Conservation (phyloP, 1,140 invertebrate genomes). For the Prorops nasuta region DNA sequence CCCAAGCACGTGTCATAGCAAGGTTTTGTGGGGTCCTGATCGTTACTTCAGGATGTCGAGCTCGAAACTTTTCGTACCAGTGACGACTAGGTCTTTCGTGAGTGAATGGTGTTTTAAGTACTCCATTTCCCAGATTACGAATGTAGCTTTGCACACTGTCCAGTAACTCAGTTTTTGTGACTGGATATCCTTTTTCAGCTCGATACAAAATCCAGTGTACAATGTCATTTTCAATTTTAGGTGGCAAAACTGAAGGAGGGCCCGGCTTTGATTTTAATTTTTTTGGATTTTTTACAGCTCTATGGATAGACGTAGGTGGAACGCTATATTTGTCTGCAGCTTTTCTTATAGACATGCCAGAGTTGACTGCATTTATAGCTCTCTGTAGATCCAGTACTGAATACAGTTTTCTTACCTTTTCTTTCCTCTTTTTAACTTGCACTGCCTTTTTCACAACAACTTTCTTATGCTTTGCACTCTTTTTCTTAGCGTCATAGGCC, state of each 20-base stretch:
- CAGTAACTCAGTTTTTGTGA: constrained; percentile 21
- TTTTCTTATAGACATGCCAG: neutral
- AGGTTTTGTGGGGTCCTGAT: constrained; percentile 15
- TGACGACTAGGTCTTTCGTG: constrained; percentile 17
- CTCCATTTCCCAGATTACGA: constrained; percentile 7
- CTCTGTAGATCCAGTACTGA: neutral
- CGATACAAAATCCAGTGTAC: constrained; percentile 14
- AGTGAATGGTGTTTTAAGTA: constrained; percentile 13
- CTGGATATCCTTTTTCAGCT: constrained; percentile 13
- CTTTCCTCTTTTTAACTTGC: too few relatives aligned
- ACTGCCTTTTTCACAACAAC: too few relatives aligned
- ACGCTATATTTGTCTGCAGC: neutral
- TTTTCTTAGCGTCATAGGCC: too few relatives aligned
- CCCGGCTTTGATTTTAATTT: neutral
- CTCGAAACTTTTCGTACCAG: constrained; percentile 14
- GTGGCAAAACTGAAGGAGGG: neutral
- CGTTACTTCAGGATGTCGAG: constrained; percentile 13
- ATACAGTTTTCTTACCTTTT: too few relatives aligned
- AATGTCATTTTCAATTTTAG: constrained; percentile 11
- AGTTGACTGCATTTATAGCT: neutral
- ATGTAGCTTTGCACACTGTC: constrained; percentile 13
- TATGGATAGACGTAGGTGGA: too few relatives aligned
- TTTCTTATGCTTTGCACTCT: too few relatives aligned
- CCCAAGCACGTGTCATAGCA: constrained; percentile 1
- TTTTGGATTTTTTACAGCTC: too few relatives aligned